Percentiles rank a stretch among this genome's conserved stretches.
phyloP scores from a whole-genome alignment of 2,888 invertebrate species.

The Athetis lepigone region DNA sequence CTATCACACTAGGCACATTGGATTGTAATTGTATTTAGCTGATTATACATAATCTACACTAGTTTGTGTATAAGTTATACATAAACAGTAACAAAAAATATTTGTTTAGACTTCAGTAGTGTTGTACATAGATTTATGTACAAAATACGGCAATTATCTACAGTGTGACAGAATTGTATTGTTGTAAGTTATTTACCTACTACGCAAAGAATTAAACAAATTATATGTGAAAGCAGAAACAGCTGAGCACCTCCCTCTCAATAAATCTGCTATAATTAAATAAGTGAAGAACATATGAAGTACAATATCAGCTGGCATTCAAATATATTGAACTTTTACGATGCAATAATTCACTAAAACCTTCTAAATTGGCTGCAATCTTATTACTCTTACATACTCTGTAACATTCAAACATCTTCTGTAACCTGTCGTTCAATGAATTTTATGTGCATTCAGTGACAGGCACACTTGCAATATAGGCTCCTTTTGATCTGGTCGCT shows the following conservation, averaged over 20 bases:
- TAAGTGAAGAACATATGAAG: constrained; percentile 26
- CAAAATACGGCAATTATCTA: too few species aligned
- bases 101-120: too few species aligned
- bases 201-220: constrained; percentile 1
- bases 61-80: too few species aligned
- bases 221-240: constrained; percentile 8
- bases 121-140: too few species aligned
- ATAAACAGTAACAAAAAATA: too few species aligned
- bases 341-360: constrained; percentile 39
- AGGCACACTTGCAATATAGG: constrained; percentile 61
- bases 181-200: too few species aligned
- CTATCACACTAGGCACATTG: too few species aligned
- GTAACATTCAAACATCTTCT: constrained; percentile 53
- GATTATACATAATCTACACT: too few species aligned
- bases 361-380: constrained; percentile 40
- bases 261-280: constrained; percentile 30
- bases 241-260: background rate
- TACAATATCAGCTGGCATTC: constrained; percentile 49
- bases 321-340: constrained; percentile 55
- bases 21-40: too few species aligned
- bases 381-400: constrained; percentile 39
- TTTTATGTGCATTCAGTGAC: constrained; percentile 32
- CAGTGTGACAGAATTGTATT: too few species aligned
- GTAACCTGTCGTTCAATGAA: constrained; percentile 33
- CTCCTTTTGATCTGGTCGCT: constrained; percentile 43